Base-by-base conservation (phyloP, 2,888 invertebrate genomes). In the Electrophaes corylata region DNA sequence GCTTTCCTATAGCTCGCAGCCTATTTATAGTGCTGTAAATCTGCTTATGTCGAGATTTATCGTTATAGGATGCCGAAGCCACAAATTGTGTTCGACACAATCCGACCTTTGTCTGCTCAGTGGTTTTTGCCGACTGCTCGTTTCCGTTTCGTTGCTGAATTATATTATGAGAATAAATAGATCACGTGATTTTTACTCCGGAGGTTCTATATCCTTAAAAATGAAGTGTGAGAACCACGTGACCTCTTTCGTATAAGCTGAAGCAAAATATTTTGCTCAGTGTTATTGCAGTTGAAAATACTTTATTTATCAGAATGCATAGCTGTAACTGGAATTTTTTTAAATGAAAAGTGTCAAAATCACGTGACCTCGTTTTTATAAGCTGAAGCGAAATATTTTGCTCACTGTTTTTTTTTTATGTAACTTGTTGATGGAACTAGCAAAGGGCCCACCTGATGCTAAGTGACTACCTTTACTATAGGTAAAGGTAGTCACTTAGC, bases 11-110 rank as follows among this genome's bases (percentile, higher is more conserved):
- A 49, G 44, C 23, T 12, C 37, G 14, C 53, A 49, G 78, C 84
- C 81, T 81, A 82, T 88, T 87, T 87, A 87, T 82, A 71, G 83
- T 75, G 76, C 75, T 80, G 83, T 89, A 88, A 88, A 87, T 87
- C 83, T 78, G 78, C 75, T 79, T 79, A 79, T 81, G 73, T 67
- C 67, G 64, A 79, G 83, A 88, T 89, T 88, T 89, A 88, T 88
- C 72, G 81, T 77, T 81, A 78, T 81, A 79, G 76, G 78, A 75
- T 70, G 74, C 69, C 70, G 72, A 76, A 69, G 73, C 74, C 80
- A 83, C 83, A 65, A 70, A 68, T 71, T 77, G 78, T 60, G 66
- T 62, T 69, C 66, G 64, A 56, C 54, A 55, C 60, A 60, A 51
- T 56, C 48, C 55, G 51, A 55, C 55, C 60, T 60, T 51, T 60